These are phyloP conservation scores for Tetrapedia diversipes DNA, from an alignment of 2,888 invertebrate genomes.

Conservation along the genomic window DNA sequence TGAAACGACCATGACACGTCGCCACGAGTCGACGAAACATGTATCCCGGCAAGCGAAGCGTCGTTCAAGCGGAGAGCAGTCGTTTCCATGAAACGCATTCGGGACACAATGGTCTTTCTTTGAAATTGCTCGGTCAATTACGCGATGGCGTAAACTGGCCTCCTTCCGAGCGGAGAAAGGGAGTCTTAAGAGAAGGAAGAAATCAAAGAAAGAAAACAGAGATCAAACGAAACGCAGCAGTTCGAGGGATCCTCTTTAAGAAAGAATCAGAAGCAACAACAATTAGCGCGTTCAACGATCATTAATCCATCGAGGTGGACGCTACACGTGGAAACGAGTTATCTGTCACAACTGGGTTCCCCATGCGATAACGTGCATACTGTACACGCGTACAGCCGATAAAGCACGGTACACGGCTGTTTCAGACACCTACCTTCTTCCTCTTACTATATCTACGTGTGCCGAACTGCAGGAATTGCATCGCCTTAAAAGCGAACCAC, in stretches of 20 bases:
- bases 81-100: conserved; percentile 36
- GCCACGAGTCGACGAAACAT: conserved; percentile 44
- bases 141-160: conserved; percentile 26
- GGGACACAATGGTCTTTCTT: conserved; percentile 33
- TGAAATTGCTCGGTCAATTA: conserved; percentile 34
- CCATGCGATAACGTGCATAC: background rate
- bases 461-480: conserved; percentile 76
- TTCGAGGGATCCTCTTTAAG: background rate
- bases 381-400: background rate
- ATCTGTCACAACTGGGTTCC: conserved; percentile 33
- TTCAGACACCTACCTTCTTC: conserved; percentile 67
- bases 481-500: conserved; percentile 77
- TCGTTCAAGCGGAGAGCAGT: conserved; percentile 17
- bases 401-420: background rate
- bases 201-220: background rate
- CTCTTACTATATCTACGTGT: conserved; percentile 73
- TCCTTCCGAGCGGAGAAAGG: conserved; percentile 33
- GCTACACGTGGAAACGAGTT: conserved; percentile 39
- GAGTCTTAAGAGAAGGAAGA: background rate
- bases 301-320: background rate
- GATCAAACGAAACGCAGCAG: background rate
- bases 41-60: conserved; percentile 42
- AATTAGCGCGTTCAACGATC: background rate
- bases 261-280: background rate
- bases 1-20: conserved; percentile 18